A percentile compares a stretch with the other conserved stretches of the same genome.
phyloP scores from a whole-genome alignment of 2,113 vertebrate genomes.

The Galemys pyrenaicus region DNA sequence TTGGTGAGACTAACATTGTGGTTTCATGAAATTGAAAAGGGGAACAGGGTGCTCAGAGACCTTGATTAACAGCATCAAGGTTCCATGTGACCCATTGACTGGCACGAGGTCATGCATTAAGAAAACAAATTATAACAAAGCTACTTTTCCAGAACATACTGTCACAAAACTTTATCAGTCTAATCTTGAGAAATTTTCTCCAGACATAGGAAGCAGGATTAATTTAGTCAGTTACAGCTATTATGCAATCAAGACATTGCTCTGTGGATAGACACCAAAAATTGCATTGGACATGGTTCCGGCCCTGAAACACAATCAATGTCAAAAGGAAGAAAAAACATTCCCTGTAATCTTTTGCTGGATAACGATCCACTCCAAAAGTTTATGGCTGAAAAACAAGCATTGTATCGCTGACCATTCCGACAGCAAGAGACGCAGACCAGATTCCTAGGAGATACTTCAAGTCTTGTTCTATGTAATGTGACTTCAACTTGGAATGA shows the following conservation, averaged over 20 bases:
- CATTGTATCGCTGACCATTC: not conserved
- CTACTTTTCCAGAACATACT: slow-evolving; percentile 46
- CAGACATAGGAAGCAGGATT: slow-evolving; percentile 16
- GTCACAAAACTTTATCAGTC: not conserved
- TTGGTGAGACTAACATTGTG: not conserved
- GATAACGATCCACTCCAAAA: not conserved
- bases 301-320: slow-evolving; percentile 10
- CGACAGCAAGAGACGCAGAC: not conserved
- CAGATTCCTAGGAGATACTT: not conserved
- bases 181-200: slow-evolving; percentile 50
- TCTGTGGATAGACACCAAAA: not conserved
- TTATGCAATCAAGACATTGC: slow-evolving; percentile 11
- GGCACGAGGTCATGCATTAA: not conserved
- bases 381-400: not conserved
- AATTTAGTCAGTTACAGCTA: slow-evolving; percentile 45
- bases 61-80: not conserved
- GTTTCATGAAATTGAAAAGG: not conserved
- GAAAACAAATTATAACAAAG: slow-evolving; percentile 40
- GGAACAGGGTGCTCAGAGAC: not conserved
- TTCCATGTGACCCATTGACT: not conserved
- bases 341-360: not conserved
- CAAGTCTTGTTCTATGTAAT: not conserved
- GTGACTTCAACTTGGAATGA: not conserved
- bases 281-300: not conserved
- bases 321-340: not conserved